phyloP scores from a whole-genome alignment of 1,140 invertebrate species.

The Drosophila nebulosa region DNA sequence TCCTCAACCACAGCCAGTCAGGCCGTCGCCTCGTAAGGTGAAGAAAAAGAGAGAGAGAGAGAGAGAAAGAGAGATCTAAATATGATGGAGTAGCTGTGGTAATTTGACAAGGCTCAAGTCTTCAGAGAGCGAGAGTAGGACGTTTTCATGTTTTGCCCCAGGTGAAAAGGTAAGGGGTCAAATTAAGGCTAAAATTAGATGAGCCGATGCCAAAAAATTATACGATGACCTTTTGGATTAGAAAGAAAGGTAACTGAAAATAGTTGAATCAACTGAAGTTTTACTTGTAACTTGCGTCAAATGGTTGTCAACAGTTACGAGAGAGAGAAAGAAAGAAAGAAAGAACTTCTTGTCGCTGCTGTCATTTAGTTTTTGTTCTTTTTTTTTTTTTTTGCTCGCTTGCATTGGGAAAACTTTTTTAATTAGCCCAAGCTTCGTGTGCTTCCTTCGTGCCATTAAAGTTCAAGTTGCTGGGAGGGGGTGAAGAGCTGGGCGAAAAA shows the following conservation, averaged over 20 bases:
- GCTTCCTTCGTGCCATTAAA: conserved; percentile 53
- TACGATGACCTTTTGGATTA: not conserved
- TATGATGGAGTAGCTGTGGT: conserved; percentile 71
- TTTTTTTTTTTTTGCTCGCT: conserved; percentile 7
- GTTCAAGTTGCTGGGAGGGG: conserved; percentile 34
- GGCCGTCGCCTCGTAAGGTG: not conserved
- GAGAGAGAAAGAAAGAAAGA: not conserved
- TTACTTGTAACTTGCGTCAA: not conserved
- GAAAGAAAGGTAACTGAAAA: not conserved
- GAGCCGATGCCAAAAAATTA: not conserved
- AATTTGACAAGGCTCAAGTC: conserved; percentile 68
- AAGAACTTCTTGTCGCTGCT: not conserved
- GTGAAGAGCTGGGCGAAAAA: conserved; percentile 1
- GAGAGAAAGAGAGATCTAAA: conserved; percentile 42
- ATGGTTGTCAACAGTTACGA: conserved; percentile 44
- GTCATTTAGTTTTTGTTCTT: conserved; percentile 8
- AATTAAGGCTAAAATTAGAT: conserved; percentile 6
- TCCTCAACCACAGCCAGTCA: not conserved
- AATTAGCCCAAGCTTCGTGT: conserved; percentile 68
- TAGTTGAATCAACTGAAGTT: not conserved
- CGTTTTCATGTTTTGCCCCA: conserved; percentile 11
- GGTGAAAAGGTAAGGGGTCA: conserved; percentile 10
- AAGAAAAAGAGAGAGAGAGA: no score
- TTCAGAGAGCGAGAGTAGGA: not conserved
- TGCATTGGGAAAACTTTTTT: conserved; percentile 62